A percentile compares a stretch with the other conserved stretches of the same genome.
Evolutionary conservation across 2,113 vertebrate genomes (phyloP).

Genomic region (Xiphorhynchus elegans): DNA sequence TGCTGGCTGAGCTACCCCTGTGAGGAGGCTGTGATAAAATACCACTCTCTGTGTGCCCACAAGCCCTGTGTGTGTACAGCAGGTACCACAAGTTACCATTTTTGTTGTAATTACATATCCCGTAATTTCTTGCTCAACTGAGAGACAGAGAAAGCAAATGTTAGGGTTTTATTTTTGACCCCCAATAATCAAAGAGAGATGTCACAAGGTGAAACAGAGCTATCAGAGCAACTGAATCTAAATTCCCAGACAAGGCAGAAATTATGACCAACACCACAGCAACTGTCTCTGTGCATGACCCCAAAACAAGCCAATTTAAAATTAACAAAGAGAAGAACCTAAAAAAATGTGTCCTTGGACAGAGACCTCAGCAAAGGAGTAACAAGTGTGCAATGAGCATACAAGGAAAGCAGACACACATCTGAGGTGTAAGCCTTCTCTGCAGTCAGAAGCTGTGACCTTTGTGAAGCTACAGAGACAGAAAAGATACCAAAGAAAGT

Average conservation of each 20-base stretch:
- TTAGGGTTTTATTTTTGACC: not conserved
- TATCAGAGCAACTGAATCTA: not conserved
- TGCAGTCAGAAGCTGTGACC: not conserved
- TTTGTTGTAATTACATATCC: not conserved
- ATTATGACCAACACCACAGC: not conserved
- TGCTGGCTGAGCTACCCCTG: not conserved
- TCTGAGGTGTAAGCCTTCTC: not conserved
- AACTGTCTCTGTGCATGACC: not conserved
- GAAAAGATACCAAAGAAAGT: not conserved
- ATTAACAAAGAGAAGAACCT: not conserved
- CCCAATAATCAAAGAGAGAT: not conserved
- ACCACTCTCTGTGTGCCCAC: fast-evolving
- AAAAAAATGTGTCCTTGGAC: not conserved
- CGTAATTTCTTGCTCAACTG: not conserved
- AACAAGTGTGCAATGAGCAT: not conserved
- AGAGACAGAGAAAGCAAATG: not conserved
- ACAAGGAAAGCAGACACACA: not conserved
- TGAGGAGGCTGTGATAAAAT: not conserved
- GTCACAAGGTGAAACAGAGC: not conserved
- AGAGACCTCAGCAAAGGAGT: not conserved
- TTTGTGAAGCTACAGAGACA: not conserved
- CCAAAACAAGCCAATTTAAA: not conserved
- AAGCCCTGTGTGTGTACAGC: not conserved
- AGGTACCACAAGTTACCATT: not conserved
- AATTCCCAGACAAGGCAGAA: not conserved